Evolutionary conservation across 1,140 invertebrate species (phyloP).

Genomic region (Nymphalis io): DNA sequence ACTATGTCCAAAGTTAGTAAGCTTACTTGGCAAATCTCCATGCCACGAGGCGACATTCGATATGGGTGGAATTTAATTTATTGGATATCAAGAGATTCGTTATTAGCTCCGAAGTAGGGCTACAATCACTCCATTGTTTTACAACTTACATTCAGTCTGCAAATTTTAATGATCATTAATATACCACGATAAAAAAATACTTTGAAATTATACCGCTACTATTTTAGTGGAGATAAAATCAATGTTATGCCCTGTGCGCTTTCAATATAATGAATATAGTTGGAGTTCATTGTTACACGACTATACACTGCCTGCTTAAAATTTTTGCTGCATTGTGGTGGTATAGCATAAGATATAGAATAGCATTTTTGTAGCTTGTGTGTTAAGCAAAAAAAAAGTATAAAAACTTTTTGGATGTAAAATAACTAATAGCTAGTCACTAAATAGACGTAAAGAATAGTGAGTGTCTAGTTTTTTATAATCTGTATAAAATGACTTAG

Average conservation of each 20-base stretch:
- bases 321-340: no score
- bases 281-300: neutral
- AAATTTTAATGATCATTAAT: slow-evolving; percentile 44
- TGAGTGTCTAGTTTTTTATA: neutral
- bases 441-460: no score
- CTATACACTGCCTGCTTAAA: no score
- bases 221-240: slow-evolving; percentile 38
- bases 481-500: neutral
- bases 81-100: slow-evolving; percentile 46
- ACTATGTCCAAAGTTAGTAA: slow-evolving; percentile 42
- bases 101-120: slow-evolving; percentile 40
- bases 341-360: no score
- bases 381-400: no score
- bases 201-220: slow-evolving; percentile 33
- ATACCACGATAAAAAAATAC: slow-evolving; percentile 31
- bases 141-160: slow-evolving; percentile 43
- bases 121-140: slow-evolving; percentile 43
- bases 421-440: no score
- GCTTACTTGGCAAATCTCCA: slow-evolving; percentile 49
- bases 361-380: no score
- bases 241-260: slow-evolving; percentile 26
- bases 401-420: no score
- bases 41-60: slow-evolving; percentile 39
- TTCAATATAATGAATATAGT: slow-evolving; percentile 13
- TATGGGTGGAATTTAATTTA: slow-evolving; percentile 53